Evolutionary conservation across 2,113 vertebrate genomes (phyloP), one percentile per base, ranked within the genome.

Genomic region (Colaptes auratus): DNA sequence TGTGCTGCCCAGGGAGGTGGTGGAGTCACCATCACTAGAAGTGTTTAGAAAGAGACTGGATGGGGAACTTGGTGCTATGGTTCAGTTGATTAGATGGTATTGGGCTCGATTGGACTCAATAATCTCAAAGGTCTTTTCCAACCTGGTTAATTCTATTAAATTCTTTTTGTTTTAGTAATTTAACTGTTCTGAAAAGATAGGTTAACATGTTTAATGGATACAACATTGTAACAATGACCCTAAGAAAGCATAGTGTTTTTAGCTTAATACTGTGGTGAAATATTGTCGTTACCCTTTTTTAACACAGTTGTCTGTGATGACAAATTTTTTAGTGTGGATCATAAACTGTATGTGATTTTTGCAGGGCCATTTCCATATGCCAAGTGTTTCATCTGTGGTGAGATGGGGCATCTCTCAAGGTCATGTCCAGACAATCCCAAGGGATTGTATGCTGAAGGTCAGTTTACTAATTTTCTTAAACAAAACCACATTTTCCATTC

Each of bases 351-450:
- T 90, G 56, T 85, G 69, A 82, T 86, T 67, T 65, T 98, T 96
- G 70, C 97, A 99, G 99, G 99, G 36, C 97, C 99, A 25, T 99
- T 98, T 96, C 99, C 99, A 9, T 99, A 98, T 67, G 99, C 99
- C 30, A 99, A 99, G 86, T 99, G 99, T 96, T 99, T 99, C 97
- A 99, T 99, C 97, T 99, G 99, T 83, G 97, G 98, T 61, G 97
- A 99, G 95, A 99, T 98, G 91, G 99, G 99, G 2, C 99, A 99
- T 93, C 88, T 99, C 15, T 99, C 99, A 4, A 98, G 98, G 42
- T 98, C 98, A 3, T 99, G 99, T 86, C 98, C 99, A 0, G 99
- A 99, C 79, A 99, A 99, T 90, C 98, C 99, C 35, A 99, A 99
- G 95, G 99, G 99, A 64, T 63, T 99, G 10, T 99, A 99, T 86